A percentile compares a stretch with the other conserved stretches of the same genome.
Conservation (phyloP, 2,797 vertebrate genomes). For the Nannoperca australis region DNA sequence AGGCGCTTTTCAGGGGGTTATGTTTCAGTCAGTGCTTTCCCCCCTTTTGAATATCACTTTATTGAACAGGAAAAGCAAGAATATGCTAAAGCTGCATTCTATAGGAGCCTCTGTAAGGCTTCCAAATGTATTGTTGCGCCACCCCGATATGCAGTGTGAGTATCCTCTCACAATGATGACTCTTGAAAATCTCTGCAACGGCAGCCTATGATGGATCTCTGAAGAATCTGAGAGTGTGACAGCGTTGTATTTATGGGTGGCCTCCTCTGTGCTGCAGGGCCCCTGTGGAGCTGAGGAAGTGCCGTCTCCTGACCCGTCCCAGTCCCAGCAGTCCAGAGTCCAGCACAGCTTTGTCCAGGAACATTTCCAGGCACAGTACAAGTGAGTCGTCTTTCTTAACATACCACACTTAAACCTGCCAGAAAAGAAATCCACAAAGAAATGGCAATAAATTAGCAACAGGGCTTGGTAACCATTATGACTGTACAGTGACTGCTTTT, state of each 20-base stretch:
- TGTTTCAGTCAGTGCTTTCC: constrained; percentile 35
- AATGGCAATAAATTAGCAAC: constrained; percentile 4
- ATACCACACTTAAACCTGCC: constrained; percentile 2
- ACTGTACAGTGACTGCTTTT: neutral
- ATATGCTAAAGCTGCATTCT: constrained; percentile 11
- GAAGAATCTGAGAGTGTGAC: constrained; percentile 5
- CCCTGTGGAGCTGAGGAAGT: constrained; percentile 72
- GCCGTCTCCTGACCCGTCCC: constrained; percentile 54
- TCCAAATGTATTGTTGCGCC: neutral
- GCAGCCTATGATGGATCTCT: neutral
- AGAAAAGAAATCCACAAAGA: constrained; percentile 3
- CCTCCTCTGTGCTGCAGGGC: constrained; percentile 79
- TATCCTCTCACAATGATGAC: neutral
- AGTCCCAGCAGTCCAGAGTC: constrained; percentile 52
- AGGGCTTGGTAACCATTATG: neutral
- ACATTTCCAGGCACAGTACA: constrained; percentile 98
- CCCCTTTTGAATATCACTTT: constrained; percentile 36
- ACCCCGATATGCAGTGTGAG: neutral
- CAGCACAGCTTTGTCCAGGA: constrained; percentile 94
- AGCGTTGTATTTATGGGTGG: constrained; percentile 24
- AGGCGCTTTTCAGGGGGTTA: constrained; percentile 28
- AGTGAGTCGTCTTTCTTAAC: constrained; percentile 84
- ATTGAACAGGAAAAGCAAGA: constrained; percentile 12
- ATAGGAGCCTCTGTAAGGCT: neutral
- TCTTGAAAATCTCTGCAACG: neutral